Conservation (phyloP, 2,113 vertebrate species). For the Gopherus flavomarginatus region DNA sequence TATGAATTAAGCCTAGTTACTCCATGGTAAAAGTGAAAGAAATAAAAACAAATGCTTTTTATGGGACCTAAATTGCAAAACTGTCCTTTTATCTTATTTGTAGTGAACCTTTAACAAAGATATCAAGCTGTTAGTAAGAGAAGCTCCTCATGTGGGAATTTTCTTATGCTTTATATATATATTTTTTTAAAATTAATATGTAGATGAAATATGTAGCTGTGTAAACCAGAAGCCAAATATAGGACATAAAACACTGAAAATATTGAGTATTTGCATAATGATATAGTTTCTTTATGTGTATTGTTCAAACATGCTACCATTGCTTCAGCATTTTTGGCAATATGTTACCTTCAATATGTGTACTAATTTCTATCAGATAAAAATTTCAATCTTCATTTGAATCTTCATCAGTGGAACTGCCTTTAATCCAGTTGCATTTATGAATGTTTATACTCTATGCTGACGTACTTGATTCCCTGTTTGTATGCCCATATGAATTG, state of each 20-base stretch:
- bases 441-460: neutral
- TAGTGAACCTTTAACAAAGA: neutral
- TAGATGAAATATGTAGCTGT: neutral
- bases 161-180: neutral
- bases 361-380: slow-evolving; percentile 11
- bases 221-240: neutral
- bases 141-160: neutral
- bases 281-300: neutral
- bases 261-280: neutral
- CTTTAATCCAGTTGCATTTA: slow-evolving; percentile 8
- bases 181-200: neutral
- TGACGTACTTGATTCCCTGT: slow-evolving; percentile 12
- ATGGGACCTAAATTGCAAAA: neutral
- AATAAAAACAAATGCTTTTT: neutral
- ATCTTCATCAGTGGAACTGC: neutral
- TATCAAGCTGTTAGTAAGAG: neutral
- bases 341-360: neutral
- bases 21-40: neutral
- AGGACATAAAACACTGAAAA: slow-evolving; percentile 21
- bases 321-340: neutral
- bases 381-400: slow-evolving; percentile 1
- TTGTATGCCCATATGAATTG: neutral
- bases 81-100: neutral
- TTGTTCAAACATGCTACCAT: neutral
- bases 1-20: neutral